Evolutionary conservation across 2,888 invertebrate genomes (phyloP), one percentile per base, ranked within the genome.

Genomic region (Kuschelorhynchus macadamiae): DNA sequence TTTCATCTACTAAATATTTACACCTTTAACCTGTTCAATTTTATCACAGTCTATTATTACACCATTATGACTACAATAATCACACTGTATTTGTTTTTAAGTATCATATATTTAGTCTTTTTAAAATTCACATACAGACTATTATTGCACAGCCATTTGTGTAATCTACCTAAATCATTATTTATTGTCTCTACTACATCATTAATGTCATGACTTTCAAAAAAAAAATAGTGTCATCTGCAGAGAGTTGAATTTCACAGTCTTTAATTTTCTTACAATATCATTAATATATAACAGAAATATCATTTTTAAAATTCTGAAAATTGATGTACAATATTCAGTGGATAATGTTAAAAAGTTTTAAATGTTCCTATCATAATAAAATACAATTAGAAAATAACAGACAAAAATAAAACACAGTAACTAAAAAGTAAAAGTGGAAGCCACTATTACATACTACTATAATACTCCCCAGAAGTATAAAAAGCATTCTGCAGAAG

Each of bases 1-100:
- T 36, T 36, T 36, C 36, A 36, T 36, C 36, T 36, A 36, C 36
- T 12, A 36, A 11, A 12, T 36, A 36, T 36, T 36, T 36, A 36
- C 11, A 36, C 11, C 36, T 12, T 36, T 36, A 36, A 36, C 36
- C 11, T 3, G 11, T 12, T 36, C n/a, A 7, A 36, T 36, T 7
- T 11, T 36, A 2, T 36, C 11, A 36, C 12, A 4, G 11, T 36
- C 11, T 11, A 36, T 36, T 3, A 36, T 12, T n/a, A 12, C 12
- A 36, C 3, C 36, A 36, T 36, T 11, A 52, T 52, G 36, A 4
- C 5, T 36, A 36, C 3, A 11, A 3, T 36, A 36, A 7, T 11
- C 12, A 36, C 36, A 36, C 11, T 36, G 12, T 36, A 36, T 36
- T 36, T 36, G 11, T 3, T n/a, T 36, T 36, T 36, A 12, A 36